These are phyloP conservation scores for Papilio protenor DNA, from an alignment of 2,888 invertebrate genomes.

Conservation along the genomic window DNA sequence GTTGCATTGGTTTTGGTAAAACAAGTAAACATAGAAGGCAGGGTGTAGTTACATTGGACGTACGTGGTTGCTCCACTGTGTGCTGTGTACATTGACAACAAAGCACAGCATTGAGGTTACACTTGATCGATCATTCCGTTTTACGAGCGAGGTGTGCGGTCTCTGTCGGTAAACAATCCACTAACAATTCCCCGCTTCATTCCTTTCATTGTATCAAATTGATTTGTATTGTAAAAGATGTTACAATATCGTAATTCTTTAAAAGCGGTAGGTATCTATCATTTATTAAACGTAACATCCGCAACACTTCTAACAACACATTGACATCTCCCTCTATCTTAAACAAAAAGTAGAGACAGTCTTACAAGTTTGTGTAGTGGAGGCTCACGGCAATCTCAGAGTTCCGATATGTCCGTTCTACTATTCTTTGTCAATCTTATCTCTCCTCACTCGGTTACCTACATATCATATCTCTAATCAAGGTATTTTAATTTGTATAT, in stretches of 20 bases:
- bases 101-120: conserved; percentile 21
- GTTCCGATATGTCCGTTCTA: not conserved
- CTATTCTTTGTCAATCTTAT: conserved; percentile 40
- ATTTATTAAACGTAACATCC: not conserved
- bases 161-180: conserved; percentile 15
- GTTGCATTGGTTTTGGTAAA: not conserved
- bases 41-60: not conserved
- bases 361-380: not conserved
- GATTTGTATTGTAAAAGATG: not conserved
- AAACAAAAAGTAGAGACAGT: not conserved
- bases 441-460: conserved; percentile 46
- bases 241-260: not conserved
- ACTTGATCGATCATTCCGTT: conserved; percentile 24
- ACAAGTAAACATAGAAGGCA: not conserved
- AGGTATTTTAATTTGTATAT: conserved; percentile 44
- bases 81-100: conserved; percentile 8
- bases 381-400: not conserved
- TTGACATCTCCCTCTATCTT: not conserved
- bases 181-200: not conserved
- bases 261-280: not conserved
- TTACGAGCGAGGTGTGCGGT: conserved; percentile 21
- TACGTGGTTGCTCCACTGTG: not conserved
- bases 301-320: not conserved
- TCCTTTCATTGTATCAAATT: conserved; percentile 22
- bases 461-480: conserved; percentile 46